Base-by-base conservation (phyloP, 2,797 vertebrate species). In the Distichodus sexfasciatus region DNA sequence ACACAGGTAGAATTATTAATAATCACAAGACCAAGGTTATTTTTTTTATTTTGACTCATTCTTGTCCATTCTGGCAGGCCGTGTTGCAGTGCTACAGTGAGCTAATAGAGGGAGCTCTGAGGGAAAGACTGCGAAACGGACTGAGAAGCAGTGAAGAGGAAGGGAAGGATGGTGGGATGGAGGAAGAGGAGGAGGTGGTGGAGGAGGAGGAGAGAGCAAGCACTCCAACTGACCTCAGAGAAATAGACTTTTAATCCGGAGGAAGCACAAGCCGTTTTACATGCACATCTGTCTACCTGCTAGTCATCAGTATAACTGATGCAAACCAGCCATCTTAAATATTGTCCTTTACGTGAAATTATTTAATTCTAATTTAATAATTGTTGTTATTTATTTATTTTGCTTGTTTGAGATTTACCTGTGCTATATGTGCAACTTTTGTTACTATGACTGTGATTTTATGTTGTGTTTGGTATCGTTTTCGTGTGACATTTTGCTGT, bases 211-310 rank as follows among this genome's bases (percentile, higher is more conserved):
- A 90, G 26, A 82, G 91, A 58, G 75, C 89, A 0, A 85, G 89
- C 63, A 92, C 91, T 0, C 91, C 91, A 0, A 90, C 90, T 2
- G 89, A 92, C 78, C 89, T 93, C 82, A 87, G 87, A 76, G 90
- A 91, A 51, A 84, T 92, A 61, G 86, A 92, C 76, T 89, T 92
- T 71, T 92, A 76, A 86, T 68, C 64, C 64, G 40, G 28, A 23
- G 36, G 69, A 44, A 68, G 36, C 12, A 31, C 35, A 46, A 47
- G 55, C 21, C 40, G 68, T 69, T 57, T 59, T 68, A 79, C 80
- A 36, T 81, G 76, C 50, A 83, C 80, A 71, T 74, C 78, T 19
- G 10, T 7, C 65, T 69, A 75, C 53, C 70, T 55, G 47, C 47
- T 66, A 66, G 48, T 70, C 57, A 88, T 89, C 88, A 87, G 89